These are phyloP conservation scores for Apocheima hispidaria DNA, from an alignment of 2,888 invertebrate species.

Conservation along the genomic window DNA sequence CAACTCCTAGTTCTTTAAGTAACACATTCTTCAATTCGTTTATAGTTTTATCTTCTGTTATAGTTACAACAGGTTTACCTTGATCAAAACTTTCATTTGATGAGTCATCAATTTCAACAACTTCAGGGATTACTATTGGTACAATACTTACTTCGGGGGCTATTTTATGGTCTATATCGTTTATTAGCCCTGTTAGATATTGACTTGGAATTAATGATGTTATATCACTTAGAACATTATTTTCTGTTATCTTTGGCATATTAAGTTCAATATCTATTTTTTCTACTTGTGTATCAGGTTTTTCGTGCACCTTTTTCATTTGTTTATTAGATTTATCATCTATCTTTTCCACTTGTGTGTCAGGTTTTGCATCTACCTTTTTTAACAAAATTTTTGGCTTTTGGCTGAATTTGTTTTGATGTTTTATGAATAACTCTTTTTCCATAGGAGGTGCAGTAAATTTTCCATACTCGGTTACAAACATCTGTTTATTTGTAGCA, in stretches of 20 bases:
- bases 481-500: conserved; percentile 25
- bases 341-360: neutral
- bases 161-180: conserved; percentile 30
- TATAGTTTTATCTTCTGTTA: conserved; percentile 46
- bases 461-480: conserved; percentile 70
- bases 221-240: neutral
- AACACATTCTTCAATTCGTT: conserved; percentile 55
- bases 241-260: neutral
- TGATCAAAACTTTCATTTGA: conserved; percentile 55
- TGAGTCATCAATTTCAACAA: conserved; percentile 67
- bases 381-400: conserved; percentile 63
- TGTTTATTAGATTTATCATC: neutral
- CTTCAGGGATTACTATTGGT: conserved; percentile 35
- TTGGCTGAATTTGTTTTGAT: conserved; percentile 63
- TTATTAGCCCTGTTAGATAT: conserved; percentile 12
- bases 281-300: neutral
- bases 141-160: conserved; percentile 7
- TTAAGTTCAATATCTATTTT: neutral
- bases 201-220: conserved; percentile 5
- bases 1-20: conserved; percentile 55
- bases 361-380: conserved; percentile 32
- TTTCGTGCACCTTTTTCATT: neutral
- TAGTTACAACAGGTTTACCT: neutral
- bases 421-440: conserved; percentile 52
- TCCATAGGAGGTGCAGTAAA: conserved; percentile 54